phyloP scores from a whole-genome alignment of 2,113 vertebrate genomes.

The Scomber colias region DNA sequence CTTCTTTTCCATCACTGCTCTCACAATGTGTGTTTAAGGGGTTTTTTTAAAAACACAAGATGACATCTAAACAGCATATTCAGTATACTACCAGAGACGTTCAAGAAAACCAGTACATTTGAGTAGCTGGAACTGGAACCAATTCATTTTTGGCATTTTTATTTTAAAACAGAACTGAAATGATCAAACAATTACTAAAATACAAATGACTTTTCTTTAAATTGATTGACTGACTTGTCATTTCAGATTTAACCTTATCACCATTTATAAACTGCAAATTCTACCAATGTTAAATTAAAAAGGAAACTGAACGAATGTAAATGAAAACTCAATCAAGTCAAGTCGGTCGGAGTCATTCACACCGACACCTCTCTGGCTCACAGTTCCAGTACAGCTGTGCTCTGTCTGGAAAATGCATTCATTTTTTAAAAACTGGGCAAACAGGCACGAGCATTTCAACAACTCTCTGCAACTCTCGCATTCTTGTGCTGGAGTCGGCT shows the following conservation, averaged over 20 bases:
- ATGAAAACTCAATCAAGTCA: not conserved
- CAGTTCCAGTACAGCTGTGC: conserved; percentile 6
- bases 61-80: not conserved
- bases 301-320: too few relatives aligned
- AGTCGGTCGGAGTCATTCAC: not conserved
- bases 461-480: conserved; percentile 2
- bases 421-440: conserved; percentile 38
- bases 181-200: too few relatives aligned
- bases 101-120: too few relatives aligned
- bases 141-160: too few relatives aligned
- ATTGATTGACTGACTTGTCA: not conserved
- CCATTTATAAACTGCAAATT: not conserved
- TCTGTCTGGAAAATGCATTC: conserved; percentile 23
- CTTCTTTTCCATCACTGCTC: not conserved
- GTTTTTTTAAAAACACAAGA: not conserved
- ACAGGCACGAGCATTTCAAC: conserved; percentile 30
- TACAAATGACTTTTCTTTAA: too few relatives aligned
- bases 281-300: too few relatives aligned
- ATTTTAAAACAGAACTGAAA: too few relatives aligned
- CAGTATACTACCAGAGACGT: too few relatives aligned
- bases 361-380: not conserved
- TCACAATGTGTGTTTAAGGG: not conserved
- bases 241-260: not conserved
- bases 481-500: conserved; percentile 11
- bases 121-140: too few relatives aligned